A percentile compares a stretch with the other conserved stretches of the same genome.
Evolutionary conservation across 64 coral and sea anemone species (phyloP).

Genomic region (Astreopora myriophthalma): DNA sequence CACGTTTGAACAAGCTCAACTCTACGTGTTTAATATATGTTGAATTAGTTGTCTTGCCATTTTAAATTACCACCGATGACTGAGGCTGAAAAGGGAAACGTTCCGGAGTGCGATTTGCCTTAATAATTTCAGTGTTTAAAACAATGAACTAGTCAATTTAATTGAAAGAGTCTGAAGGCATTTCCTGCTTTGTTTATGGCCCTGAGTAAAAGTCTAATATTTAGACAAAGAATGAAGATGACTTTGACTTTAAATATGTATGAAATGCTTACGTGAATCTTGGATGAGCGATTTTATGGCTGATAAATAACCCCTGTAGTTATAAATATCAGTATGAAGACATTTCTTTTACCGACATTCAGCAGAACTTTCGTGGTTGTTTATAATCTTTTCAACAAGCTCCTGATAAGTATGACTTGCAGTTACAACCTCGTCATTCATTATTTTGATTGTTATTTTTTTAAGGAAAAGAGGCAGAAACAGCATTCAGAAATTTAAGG

Average conservation of each 20-base stretch:
- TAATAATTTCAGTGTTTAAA: no score
- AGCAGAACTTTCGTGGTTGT: not conserved
- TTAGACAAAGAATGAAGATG: not conserved
- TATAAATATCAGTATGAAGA: not conserved
- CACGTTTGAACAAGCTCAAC: no score
- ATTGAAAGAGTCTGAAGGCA: no score
- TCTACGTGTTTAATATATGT: no score
- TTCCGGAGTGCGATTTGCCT: no score
- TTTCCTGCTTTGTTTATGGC: not conserved
- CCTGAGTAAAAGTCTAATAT: not conserved
- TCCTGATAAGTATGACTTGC: not conserved
- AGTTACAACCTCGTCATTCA: not conserved
- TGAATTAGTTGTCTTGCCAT: no score
- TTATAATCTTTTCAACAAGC: not conserved
- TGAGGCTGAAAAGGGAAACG: no score
- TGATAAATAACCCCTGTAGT: not conserved
- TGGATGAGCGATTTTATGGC: not conserved
- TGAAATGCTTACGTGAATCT: not conserved
- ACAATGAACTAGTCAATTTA: no score
- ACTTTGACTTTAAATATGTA: not conserved
- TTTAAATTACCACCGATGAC: no score
- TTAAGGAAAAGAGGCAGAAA: conserved; percentile 27
- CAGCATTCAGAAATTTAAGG: conserved; percentile 36
- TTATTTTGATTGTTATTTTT: not conserved
- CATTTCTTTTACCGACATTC: not conserved